Base-by-base conservation (phyloP, 2,113 vertebrate genomes). In the Montifringilla adamsi region DNA sequence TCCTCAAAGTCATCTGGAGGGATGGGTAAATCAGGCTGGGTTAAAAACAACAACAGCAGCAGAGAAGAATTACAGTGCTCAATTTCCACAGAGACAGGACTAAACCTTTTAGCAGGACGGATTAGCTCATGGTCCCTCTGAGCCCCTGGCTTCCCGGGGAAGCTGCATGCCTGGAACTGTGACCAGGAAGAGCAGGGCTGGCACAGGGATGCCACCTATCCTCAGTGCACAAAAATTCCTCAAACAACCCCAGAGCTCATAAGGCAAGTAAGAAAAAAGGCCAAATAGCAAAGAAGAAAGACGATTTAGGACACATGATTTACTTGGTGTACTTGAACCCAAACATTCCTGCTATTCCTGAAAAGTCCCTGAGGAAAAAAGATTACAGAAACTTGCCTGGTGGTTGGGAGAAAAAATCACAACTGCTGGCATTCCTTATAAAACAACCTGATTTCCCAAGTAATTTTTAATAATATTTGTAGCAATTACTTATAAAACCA, bases 1-100 rank as follows among this genome's bases (percentile, higher is more conserved):
- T 78, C 44, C 90, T 63, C 75, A 33, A 64, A 90, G 82, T 92
- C 63, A 81, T 87, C 89, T 80, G 87, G 30, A 89, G 56, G 47
- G 52, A 91, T 63, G 56, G 37, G 64, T 91, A 87, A 93, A 81
- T 33, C 86, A 94, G 79, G 62, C 75, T 23, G 33, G 22, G 87
- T 50, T 88, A 83, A 73, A 79, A 95, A 80, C 67, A 82, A 70
- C 31, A 41, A 33, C 47, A 43, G 49, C 70, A 56, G 63, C 47
- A 66, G 47, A 73, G 6, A 83, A 68, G 41, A 94, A 75, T 41
- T 44, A 37, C 7, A 1, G 30, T 39, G 58, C 75, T 83, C 44
- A 44, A 15, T 90, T 87, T 76, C 76, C 78, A 85, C 23, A 52
- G 35, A 52, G 74, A 63, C 43, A 39, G 6, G 68, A 55, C 21